Percentiles rank a stretch among this genome's conserved stretches.
Conservation (phyloP, 2,113 vertebrate species). For the Zosterops pallidus region DNA sequence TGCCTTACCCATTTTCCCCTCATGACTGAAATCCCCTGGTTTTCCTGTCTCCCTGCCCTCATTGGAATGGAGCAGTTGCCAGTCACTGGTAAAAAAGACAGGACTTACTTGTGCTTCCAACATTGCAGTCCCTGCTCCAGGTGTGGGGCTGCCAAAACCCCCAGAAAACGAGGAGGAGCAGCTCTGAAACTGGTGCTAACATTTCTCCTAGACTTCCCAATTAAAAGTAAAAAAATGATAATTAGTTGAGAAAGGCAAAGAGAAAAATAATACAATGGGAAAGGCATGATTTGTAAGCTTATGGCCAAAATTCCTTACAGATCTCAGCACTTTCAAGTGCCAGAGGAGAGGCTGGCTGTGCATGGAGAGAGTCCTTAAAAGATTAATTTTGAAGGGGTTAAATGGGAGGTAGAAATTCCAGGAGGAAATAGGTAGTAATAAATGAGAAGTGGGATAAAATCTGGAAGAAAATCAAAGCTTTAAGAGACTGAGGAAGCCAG, state of each 20-base stretch:
- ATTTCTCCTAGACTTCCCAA: not conserved
- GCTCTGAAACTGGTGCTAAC: not conserved
- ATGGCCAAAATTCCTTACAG: not conserved
- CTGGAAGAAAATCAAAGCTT: not conserved
- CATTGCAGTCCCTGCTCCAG: fast-evolving
- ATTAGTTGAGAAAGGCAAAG: not conserved
- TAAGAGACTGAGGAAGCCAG: not conserved
- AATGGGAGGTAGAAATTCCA: not conserved
- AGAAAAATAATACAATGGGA: not conserved
- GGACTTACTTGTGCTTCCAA: not conserved
- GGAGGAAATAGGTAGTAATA: not conserved
- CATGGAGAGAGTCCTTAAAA: not conserved
- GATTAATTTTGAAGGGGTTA: not conserved
- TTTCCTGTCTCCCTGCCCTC: not conserved
- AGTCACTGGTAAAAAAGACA: not conserved
- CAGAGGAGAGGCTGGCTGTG: too few relatives aligned
- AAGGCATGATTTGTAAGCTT: fast-evolving
- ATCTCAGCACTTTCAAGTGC: not conserved
- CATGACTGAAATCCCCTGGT: not conserved
- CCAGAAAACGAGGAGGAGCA: fast-evolving
- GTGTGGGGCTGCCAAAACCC: not conserved
- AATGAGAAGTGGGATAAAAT: not conserved
- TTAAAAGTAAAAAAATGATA: not conserved
- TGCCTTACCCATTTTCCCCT: not conserved
- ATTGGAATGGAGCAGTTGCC: not conserved